These are phyloP conservation scores for Haliclystus octoradiatus DNA, from an alignment of 30 jellyfish, hydroid and myxozoan species.

Conservation along the genomic window DNA sequence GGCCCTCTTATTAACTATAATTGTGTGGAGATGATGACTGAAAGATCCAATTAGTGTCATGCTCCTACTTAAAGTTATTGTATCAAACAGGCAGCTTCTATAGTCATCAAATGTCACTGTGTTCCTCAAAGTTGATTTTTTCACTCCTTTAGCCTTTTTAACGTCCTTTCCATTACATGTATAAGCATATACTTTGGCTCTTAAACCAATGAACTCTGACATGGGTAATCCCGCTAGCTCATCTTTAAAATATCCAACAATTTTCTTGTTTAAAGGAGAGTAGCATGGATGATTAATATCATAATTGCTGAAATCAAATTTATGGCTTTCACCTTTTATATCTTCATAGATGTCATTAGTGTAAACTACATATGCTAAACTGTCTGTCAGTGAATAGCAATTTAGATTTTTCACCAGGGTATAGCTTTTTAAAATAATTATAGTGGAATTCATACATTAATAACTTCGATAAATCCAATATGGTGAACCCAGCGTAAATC, in stretches of 20 bases:
- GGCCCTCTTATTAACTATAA: too few species aligned
- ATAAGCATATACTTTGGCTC: constrained; percentile 11
- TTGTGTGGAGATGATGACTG: too few species aligned
- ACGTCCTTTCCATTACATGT: background rate
- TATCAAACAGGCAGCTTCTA: too few species aligned
- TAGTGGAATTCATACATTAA: constrained; percentile 18
- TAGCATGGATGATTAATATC: background rate
- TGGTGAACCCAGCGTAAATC: background rate
- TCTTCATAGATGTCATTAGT: constrained; percentile 7
- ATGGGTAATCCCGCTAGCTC: constrained; percentile 4
- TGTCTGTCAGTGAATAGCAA: constrained; percentile 6
- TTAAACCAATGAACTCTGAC: constrained; percentile 8
- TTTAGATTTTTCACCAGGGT: constrained; percentile 1
- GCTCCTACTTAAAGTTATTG: too few species aligned
- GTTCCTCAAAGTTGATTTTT: too few species aligned
- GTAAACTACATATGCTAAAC: background rate
- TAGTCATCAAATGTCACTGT: too few species aligned
- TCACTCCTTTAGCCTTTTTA: too few species aligned
- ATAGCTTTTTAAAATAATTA: background rate
- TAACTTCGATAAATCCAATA: constrained; percentile 4
- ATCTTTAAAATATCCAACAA: too few species aligned
- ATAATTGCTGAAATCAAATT: background rate
- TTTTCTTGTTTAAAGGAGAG: background rate
- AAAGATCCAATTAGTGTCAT: too few species aligned
- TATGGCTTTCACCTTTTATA: constrained; percentile 3